Evolutionary conservation across 2,113 vertebrate species (phyloP).

Genomic region (Anas platyrhynchos): DNA sequence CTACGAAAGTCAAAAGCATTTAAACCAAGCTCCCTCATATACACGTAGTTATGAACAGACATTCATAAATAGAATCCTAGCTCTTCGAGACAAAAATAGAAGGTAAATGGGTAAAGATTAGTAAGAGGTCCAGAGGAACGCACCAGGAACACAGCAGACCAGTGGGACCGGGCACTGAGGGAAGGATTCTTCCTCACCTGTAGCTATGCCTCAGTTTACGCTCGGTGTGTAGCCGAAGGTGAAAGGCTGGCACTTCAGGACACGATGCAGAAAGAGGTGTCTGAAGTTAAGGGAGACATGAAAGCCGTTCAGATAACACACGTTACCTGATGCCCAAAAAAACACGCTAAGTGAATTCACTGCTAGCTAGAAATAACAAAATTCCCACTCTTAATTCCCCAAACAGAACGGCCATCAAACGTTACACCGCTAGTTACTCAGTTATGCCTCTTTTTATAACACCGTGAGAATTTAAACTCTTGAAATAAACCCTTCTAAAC

Average conservation of each 20-base stretch:
- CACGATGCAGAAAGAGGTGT: not conserved
- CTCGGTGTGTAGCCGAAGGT: not conserved
- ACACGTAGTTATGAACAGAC: not conserved
- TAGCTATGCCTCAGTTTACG: rapidly evolving
- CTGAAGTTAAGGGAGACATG: not conserved
- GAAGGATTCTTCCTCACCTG: not conserved
- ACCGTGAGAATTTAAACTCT: not conserved
- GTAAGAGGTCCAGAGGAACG: not conserved
- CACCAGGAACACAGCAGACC: not conserved
- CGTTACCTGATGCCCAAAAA: not conserved
- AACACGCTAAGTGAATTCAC: not conserved
- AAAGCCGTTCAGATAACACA: not conserved
- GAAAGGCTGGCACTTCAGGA: not conserved
- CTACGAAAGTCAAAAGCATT: not conserved
- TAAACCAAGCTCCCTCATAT: not conserved
- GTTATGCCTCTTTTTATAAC: not conserved
- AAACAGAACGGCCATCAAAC: not conserved
- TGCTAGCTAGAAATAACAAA: not conserved
- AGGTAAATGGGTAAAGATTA: too few relatives aligned
- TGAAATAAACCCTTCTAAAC: not conserved
- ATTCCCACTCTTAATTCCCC: not conserved
- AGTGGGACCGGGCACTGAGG: not conserved
- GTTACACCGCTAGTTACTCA: not conserved
- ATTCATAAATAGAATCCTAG: not conserved
- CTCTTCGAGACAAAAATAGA: not conserved